Evolutionary conservation across 2,888 invertebrate genomes (phyloP).

Genomic region (Polymixis lichenea): DNA sequence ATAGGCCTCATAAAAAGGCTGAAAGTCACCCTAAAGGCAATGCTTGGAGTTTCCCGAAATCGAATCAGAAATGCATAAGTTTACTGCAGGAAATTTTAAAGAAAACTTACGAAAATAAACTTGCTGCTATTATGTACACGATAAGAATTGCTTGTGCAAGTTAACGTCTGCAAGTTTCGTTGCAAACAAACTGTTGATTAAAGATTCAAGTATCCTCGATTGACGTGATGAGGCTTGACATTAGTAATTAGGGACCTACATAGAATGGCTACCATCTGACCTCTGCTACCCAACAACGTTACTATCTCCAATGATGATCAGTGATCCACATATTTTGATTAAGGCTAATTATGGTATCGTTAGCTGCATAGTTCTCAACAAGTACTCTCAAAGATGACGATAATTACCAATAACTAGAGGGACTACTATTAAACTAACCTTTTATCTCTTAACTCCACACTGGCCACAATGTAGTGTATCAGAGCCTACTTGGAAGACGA

Average conservation of each 20-base stretch:
- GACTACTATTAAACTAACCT: neutral
- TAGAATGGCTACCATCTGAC: constrained; percentile 23
- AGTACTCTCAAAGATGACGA: constrained; percentile 9
- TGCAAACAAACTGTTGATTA: neutral
- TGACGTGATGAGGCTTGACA: neutral
- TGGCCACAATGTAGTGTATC: neutral
- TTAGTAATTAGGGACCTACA: constrained; percentile 3
- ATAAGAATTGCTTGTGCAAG: neutral
- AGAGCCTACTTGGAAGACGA: neutral
- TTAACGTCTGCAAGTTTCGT: neutral
- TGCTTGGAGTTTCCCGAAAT: too few species aligned
- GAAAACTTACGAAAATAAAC: neutral
- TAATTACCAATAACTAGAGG: neutral
- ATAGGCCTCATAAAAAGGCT: too few species aligned
- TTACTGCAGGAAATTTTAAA: too few species aligned
- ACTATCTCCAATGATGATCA: constrained; percentile 42
- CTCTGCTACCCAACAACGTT: constrained; percentile 14
- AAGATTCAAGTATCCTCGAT: neutral
- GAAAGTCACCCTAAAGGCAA: too few species aligned
- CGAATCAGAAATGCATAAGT: too few species aligned
- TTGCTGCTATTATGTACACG: neutral
- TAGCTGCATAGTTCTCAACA: neutral
- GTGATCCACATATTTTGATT: constrained; percentile 52
- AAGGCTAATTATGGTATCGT: constrained; percentile 31
- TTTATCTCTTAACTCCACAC: neutral